These are phyloP conservation scores for Acyrthosiphon pisum DNA, from an alignment of 1,140 invertebrate genomes.

Conservation along the genomic window DNA sequence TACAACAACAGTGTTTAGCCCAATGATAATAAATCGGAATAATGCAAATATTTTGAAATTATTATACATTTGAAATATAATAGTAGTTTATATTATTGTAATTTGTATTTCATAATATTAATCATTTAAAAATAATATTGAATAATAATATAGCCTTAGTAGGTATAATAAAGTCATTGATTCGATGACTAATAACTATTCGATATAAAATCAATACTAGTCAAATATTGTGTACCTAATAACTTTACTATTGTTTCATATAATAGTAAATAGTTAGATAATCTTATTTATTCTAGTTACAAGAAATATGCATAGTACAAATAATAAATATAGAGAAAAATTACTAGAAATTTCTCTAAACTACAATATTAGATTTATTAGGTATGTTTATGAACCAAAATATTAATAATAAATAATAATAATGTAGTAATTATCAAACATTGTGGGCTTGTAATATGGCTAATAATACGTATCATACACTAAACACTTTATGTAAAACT, in stretches of 20 bases:
- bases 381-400: not conserved
- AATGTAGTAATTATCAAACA: not conserved
- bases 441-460: not conserved
- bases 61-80: not conserved
- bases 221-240: not conserved
- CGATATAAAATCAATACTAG: not conserved
- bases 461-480: not conserved
- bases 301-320: too few species aligned
- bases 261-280: too few species aligned
- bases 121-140: not conserved
- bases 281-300: too few species aligned
- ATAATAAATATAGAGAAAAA: too few species aligned
- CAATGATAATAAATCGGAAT: not conserved
- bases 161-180: not conserved
- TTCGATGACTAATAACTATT: not conserved
- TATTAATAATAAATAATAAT: not conserved
- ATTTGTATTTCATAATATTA: not conserved
- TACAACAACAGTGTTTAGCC: too few species aligned
- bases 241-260: not conserved
- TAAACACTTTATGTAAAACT: not conserved
- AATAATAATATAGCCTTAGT: not conserved
- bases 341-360: too few species aligned
- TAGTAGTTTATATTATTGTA: not conserved
- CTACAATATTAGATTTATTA: not conserved
- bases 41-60: not conserved